Conservation (phyloP, 2,113 vertebrate genomes). For the Psammodynastes pulverulentus region DNA sequence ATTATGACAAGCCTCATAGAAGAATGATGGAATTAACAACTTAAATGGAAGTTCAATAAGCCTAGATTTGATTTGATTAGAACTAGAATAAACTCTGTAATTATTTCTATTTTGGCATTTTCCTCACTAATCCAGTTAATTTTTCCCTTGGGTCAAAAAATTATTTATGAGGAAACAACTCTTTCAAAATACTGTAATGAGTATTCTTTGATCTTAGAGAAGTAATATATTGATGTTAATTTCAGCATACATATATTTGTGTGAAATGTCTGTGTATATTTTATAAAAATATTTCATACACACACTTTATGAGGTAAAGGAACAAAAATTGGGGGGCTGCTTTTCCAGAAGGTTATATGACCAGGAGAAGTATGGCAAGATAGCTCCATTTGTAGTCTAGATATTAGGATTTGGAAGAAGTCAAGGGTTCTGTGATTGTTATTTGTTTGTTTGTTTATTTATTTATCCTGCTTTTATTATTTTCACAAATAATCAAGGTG, state of each 20-base stretch:
- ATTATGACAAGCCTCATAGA: not conserved
- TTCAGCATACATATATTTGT: not conserved
- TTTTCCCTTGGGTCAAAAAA: not conserved
- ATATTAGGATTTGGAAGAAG: not conserved
- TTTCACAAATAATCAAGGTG: too few relatives aligned
- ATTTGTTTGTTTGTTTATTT: too few relatives aligned
- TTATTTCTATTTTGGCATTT: not conserved
- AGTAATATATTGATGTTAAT: not conserved
- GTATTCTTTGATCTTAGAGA: not conserved
- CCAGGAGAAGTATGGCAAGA: not conserved
- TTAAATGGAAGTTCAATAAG: not conserved
- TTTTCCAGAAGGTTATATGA: not conserved
- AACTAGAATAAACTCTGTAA: not conserved
- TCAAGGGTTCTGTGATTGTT: not conserved
- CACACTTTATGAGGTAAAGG: too few relatives aligned
- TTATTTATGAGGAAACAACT: not conserved
- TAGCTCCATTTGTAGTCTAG: not conserved
- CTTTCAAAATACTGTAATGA: not conserved
- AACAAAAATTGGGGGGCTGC: not conserved
- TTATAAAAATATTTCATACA: too few relatives aligned
- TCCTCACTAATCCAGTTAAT: not conserved
- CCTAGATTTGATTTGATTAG: not conserved
- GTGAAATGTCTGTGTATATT: not conserved
- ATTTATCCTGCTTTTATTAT: too few relatives aligned
- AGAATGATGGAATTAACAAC: not conserved